Conservation (phyloP, 2,113 vertebrate genomes). For the Axis porcinus region DNA sequence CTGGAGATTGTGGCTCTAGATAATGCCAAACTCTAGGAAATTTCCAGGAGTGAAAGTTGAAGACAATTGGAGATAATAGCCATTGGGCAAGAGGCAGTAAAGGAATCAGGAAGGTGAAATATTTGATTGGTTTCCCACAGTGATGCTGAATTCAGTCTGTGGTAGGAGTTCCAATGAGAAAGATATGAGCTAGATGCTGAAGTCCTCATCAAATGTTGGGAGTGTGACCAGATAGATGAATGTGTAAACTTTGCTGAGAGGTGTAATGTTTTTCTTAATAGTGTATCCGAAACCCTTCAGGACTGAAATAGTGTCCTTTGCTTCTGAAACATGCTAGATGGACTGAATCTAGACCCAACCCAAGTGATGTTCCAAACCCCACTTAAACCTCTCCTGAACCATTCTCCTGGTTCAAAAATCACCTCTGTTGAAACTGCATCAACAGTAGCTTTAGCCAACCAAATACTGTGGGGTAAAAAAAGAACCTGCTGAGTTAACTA, state of each 20-base stretch:
- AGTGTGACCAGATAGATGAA: background rate
- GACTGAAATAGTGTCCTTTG: background rate
- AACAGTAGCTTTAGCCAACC: background rate
- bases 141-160: background rate
- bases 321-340: background rate
- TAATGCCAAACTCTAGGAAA: background rate
- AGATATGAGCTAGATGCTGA: background rate
- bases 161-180: background rate
- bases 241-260: background rate
- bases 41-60: background rate
- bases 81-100: background rate
- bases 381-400: background rate
- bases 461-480: background rate
- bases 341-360: background rate
- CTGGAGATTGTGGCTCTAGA: background rate
- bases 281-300: background rate
- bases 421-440: background rate
- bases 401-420: background rate
- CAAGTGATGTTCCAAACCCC: background rate
- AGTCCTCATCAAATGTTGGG: background rate
- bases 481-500: background rate
- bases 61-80: background rate
- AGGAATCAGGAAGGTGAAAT: background rate
- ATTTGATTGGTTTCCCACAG: background rate
- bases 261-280: background rate